Evolutionary conservation across 2,797 vertebrate genomes (phyloP).

Genomic region (Periparus ater): DNA sequence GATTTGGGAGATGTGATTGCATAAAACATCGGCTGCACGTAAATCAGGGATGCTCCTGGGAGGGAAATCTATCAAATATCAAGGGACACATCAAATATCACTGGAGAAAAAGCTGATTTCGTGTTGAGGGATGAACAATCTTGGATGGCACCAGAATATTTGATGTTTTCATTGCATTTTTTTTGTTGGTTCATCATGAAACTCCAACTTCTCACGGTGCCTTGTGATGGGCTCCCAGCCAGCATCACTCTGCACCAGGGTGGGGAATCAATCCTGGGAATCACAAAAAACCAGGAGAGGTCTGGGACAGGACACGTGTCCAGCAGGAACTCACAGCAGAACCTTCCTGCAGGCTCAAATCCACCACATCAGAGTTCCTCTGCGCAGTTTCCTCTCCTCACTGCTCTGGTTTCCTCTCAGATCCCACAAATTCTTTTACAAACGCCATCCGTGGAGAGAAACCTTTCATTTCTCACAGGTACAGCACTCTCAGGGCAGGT

Average conservation of each 20-base stretch:
- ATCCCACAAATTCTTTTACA: neutral
- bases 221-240: neutral
- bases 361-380: neutral
- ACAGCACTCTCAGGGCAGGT: neutral
- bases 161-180: neutral
- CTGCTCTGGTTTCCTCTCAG: neutral
- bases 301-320: fast-evolving
- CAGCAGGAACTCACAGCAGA: neutral
- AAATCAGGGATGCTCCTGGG: neutral
- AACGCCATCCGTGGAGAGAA: neutral
- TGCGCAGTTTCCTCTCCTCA: neutral
- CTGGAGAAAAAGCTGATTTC: neutral
- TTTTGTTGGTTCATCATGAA: neutral
- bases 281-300: neutral
- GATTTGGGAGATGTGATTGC: neutral
- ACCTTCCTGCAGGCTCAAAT: neutral
- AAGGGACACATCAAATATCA: neutral
- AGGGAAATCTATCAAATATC: neutral
- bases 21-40: neutral
- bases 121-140: neutral
- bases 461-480: neutral
- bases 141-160: neutral
- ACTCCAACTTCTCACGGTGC: neutral
- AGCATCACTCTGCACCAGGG: neutral
- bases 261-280: neutral